Conservation (phyloP, 1,140 invertebrate species). For the Drosophila trapezifrons region DNA sequence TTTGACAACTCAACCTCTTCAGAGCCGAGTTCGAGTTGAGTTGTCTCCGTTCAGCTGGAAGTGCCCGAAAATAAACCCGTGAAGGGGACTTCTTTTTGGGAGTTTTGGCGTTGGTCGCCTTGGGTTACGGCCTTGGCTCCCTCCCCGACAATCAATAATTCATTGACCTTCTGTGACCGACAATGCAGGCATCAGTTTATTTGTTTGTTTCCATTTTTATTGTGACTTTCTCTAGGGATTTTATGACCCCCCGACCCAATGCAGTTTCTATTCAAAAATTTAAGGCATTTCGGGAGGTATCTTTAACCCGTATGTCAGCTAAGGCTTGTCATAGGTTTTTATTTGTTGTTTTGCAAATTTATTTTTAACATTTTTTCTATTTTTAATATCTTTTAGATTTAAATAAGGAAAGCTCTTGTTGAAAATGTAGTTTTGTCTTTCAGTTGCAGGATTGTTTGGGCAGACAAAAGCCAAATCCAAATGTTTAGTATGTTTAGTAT, state of each 20-base stretch:
- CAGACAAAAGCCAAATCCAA: too few relatives aligned
- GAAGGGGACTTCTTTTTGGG: constrained; percentile 6
- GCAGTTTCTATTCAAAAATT: constrained; percentile 21
- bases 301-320: background rate
- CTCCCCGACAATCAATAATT: constrained; percentile 35
- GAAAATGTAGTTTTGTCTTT: too few relatives aligned
- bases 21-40: constrained; percentile 23
- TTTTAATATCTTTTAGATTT: too few relatives aligned
- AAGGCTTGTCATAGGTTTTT: too few relatives aligned
- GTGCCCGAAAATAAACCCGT: constrained; percentile 20
- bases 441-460: too few relatives aligned
- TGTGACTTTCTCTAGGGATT: constrained; percentile 1
- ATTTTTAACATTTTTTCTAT: background rate
- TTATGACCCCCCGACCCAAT: background rate
- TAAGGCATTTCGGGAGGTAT: constrained; percentile 8
- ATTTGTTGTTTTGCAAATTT: background rate
- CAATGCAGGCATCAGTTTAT: constrained; percentile 36
- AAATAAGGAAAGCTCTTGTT: too few relatives aligned
- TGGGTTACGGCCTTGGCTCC: constrained; percentile 11
- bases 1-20: constrained; percentile 35
- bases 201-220: constrained; percentile 28
- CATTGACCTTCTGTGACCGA: constrained; percentile 42
- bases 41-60: constrained; percentile 27
- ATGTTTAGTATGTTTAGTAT: too few relatives aligned
- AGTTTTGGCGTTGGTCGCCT: constrained; percentile 9